Conservation (phyloP, 2,797 vertebrate genomes). For the Helostoma temminkii region DNA sequence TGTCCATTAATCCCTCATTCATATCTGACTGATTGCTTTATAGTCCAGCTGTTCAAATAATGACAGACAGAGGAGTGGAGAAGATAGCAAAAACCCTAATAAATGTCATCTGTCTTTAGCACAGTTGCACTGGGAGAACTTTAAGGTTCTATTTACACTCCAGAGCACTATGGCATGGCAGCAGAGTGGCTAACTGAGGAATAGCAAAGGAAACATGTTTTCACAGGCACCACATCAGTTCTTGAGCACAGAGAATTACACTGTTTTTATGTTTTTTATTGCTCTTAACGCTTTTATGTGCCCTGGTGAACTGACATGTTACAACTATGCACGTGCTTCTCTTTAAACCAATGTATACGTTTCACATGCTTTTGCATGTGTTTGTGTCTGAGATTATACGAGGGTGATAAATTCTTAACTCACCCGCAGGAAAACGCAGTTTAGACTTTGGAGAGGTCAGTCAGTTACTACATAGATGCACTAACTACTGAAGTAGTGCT, state of each 20-base stretch:
- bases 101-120: slow-evolving; percentile 50
- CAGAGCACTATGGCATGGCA: slow-evolving; percentile 7
- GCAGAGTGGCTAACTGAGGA: slow-evolving; percentile 48
- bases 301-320: slow-evolving; percentile 52
- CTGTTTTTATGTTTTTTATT: slow-evolving; percentile 52
- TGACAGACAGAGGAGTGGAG: slow-evolving; percentile 24
- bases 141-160: slow-evolving; percentile 41
- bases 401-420: slow-evolving; percentile 62
- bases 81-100: slow-evolving; percentile 34
- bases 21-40: slow-evolving; percentile 60
- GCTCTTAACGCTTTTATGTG: slow-evolving; percentile 61
- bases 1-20: slow-evolving; percentile 64
- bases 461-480: slow-evolving; percentile 38
- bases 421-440: slow-evolving; percentile 29
- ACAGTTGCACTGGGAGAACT: slow-evolving; percentile 12
- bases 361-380: slow-evolving; percentile 35
- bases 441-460: slow-evolving; percentile 52
- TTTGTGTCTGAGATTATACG: slow-evolving; percentile 42
- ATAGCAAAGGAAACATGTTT: slow-evolving; percentile 56
- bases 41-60: slow-evolving; percentile 16
- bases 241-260: slow-evolving; percentile 31
- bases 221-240: slow-evolving; percentile 31
- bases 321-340: slow-evolving; percentile 24
- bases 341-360: slow-evolving; percentile 38
- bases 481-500: background rate